Evolutionary conservation across 2,888 invertebrate genomes (phyloP).

Genomic region (Operophtera brumata): DNA sequence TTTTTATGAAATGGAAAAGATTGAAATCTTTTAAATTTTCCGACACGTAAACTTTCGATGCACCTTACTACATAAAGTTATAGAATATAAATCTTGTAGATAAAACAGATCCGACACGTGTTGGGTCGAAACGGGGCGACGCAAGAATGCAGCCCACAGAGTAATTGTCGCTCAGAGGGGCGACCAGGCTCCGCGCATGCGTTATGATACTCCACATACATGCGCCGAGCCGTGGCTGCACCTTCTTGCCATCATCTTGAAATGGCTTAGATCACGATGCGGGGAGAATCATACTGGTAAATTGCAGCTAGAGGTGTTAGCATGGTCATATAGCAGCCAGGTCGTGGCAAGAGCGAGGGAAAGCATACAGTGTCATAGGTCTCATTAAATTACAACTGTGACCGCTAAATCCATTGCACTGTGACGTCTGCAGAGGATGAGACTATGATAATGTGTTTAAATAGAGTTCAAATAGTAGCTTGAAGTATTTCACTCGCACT

Average conservation of each 20-base stretch:
- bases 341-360: background rate
- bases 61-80: background rate
- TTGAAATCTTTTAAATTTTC: background rate
- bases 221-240: conserved; percentile 18
- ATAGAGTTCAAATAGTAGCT: background rate
- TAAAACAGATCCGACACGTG: conserved; percentile 13
- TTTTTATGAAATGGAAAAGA: background rate
- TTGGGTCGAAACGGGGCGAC: conserved; percentile 20
- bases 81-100: background rate
- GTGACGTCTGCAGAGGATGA: background rate
- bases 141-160: conserved; percentile 33
- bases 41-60: background rate
- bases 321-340: background rate
- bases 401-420: conserved; percentile 6
- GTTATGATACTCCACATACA: conserved; percentile 18
- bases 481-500: background rate
- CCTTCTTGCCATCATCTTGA: conserved; percentile 17
- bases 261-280: conserved; percentile 1
- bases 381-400: background rate
- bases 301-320: background rate
- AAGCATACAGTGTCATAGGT: background rate
- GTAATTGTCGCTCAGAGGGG: conserved; percentile 27
- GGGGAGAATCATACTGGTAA: background rate
- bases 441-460: background rate
- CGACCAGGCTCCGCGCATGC: conserved; percentile 24